Conservation (phyloP, 1,140 invertebrate species). For the Temnothorax nylanderi region DNA sequence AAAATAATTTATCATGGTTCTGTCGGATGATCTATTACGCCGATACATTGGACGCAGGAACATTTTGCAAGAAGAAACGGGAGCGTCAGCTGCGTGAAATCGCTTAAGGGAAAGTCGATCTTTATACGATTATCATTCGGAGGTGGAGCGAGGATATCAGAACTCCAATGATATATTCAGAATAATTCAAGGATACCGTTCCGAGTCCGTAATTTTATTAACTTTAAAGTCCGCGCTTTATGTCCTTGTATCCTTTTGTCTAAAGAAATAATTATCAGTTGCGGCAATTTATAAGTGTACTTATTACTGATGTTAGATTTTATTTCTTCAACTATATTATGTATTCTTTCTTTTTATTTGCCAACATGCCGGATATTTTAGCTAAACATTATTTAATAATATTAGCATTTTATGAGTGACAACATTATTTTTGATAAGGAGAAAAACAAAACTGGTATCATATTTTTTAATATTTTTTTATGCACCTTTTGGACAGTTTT, state of each 20-base stretch:
- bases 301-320: neutral
- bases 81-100: slow-evolving; percentile 72
- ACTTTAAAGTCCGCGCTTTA: neutral
- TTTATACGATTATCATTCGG: slow-evolving; percentile 67
- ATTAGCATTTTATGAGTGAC: neutral
- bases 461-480: neutral
- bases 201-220: neutral
- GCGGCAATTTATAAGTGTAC: neutral
- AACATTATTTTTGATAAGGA: neutral
- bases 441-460: neutral
- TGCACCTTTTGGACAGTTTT: neutral
- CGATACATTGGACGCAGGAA: slow-evolving; percentile 67
- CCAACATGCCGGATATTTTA: neutral
- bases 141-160: slow-evolving; percentile 38
- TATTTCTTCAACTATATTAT: neutral
- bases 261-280: neutral
- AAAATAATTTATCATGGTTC: slow-evolving; percentile 68
- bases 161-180: slow-evolving; percentile 42
- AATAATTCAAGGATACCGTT: neutral
- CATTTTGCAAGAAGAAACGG: slow-evolving; percentile 66
- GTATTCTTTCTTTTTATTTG: neutral
- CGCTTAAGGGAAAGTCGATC: slow-evolving; percentile 65
- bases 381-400: neutral
- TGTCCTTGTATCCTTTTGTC: neutral
- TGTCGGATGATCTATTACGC: slow-evolving; percentile 69